A percentile compares a stretch with the other conserved stretches of the same genome.
phyloP scores from a whole-genome alignment of 2,113 vertebrate genomes.

The Carettochelys insculpta region DNA sequence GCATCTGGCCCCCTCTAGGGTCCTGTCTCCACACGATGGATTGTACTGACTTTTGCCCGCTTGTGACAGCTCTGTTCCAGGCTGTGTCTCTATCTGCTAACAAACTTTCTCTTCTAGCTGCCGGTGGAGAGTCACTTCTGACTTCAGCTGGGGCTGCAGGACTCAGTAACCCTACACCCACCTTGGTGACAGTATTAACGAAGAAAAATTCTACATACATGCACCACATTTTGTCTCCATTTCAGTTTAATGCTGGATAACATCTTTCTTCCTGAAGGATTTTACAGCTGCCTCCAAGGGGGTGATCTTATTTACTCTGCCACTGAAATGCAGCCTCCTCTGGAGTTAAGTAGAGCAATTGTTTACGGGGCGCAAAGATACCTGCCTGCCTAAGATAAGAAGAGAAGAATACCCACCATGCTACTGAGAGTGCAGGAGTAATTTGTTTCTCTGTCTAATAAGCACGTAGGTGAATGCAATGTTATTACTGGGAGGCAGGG shows the following conservation, averaged over 20 bases:
- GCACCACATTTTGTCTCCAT: not conserved
- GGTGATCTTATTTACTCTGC: slow-evolving; percentile 52
- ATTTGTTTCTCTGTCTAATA: not conserved
- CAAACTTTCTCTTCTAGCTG: no score
- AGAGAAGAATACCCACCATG: not conserved
- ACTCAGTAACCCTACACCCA: no score
- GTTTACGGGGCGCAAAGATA: slow-evolving; percentile 5
- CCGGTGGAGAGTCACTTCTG: no score
- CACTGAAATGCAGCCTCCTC: slow-evolving; percentile 33
- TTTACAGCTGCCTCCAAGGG: no score
- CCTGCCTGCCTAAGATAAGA: not conserved
- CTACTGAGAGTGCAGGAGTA: not conserved
- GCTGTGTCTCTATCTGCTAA: no score
- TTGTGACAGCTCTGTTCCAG: no score
- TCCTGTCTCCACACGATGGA: no score
- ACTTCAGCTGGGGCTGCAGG: no score
- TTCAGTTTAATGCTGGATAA: not conserved
- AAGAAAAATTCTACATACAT: not conserved
- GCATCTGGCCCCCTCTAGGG: no score
- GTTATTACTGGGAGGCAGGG: not conserved
- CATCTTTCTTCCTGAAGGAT: slow-evolving; percentile 19
- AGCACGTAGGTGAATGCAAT: not conserved
- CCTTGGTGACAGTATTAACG: no score
- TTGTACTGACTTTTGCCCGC: no score
- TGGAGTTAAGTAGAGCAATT: slow-evolving; percentile 41